Base-by-base conservation (phyloP, 1,140 invertebrate species). In the Lasaia peninsularis region DNA sequence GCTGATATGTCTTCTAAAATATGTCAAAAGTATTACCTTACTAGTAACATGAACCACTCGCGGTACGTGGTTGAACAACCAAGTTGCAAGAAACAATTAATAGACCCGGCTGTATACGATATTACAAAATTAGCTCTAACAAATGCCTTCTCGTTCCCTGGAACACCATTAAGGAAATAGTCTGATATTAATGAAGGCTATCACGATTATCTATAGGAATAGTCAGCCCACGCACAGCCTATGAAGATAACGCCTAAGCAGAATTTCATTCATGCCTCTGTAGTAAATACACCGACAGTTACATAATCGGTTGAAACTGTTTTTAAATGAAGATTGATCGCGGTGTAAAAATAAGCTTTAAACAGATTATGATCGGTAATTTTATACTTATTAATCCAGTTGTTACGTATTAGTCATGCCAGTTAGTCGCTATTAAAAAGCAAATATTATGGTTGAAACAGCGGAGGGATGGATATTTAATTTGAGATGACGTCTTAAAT, bases 21-120 rank as follows among this genome's bases (percentile, higher is more conserved):
- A 64, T 67, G 65, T 71, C 65, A 65, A 56, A 58, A 53, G 56
- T 58, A 62, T 59, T 62, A 62, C 54, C 56, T 62, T 62, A 54
- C 48, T n/a, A 20, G 60, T 65, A 65, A 68, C 60, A 60, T 58
- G 50, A 62, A 55, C 53, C 57, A 32, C 51, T 50, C 56, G 59
- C 54, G 50, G 60, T 54, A 52, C 55, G 59, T 57, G 55, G 50
- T 62, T 52, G 50, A 16, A 52, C n/a, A 31, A 34, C 51, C 16
- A 34, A 52, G 28, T 52, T 52, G 16, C 48, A 10, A 21, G 56
- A 58, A 52, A 54, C 35, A 53, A 59, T 66, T 61, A 65, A 59
- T 56, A 51, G 51, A n/a, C 50, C 3, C 14, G 33, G 10, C 50
- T 54, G 5, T 48, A 49, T 49, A 35, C 33, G 60, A 52, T 62